A percentile compares a stretch with the other conserved stretches of the same genome.
These are phyloP conservation scores for Rhorus exstirpatorius DNA, from an alignment of 2,888 invertebrate species.

Conservation along the genomic window DNA sequence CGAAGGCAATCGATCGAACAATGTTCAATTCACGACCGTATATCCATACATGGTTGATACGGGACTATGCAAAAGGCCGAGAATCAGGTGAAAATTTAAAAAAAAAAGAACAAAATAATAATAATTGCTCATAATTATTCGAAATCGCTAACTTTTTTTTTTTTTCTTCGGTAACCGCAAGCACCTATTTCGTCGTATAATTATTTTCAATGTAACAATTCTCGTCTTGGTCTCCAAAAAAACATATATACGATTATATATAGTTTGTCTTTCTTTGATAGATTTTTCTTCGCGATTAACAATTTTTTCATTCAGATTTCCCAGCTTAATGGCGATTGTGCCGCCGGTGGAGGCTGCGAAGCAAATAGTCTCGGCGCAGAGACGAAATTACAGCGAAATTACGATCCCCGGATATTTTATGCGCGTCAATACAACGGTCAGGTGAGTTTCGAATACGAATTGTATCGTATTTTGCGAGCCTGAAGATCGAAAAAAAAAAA, in stretches of 20 bases:
- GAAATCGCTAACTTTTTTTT: not conserved
- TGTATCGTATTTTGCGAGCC: not conserved
- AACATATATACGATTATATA: too few species aligned
- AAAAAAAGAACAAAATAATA: not conserved
- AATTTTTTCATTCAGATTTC: conserved; percentile 86
- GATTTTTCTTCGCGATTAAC: not conserved
- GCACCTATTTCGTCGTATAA: not conserved
- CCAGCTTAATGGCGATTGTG: conserved; percentile 89
- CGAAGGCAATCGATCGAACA: conserved; percentile 68
- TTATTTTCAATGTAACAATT: not conserved
- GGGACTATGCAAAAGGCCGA: conserved; percentile 93
- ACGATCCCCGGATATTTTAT: conserved; percentile 89
- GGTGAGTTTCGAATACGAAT: conserved; percentile 80
- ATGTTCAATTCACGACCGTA: conserved; percentile 93
- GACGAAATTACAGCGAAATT: conserved; percentile 88
- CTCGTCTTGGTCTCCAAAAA: too few species aligned
- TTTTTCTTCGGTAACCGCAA: not conserved
- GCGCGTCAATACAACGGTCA: conserved; percentile 86
- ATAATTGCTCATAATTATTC: not conserved
- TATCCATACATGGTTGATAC: conserved; percentile 96
- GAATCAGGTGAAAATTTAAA: conserved; percentile 87
- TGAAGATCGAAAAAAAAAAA: too few species aligned
- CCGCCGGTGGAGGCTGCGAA: conserved; percentile 89
- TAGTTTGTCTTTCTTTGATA: not conserved
- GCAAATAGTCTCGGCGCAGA: conserved; percentile 90